Evolutionary conservation across 1,140 invertebrate genomes (phyloP), one percentile per base, ranked within the genome.

Genomic region (Drosophila obscura): DNA sequence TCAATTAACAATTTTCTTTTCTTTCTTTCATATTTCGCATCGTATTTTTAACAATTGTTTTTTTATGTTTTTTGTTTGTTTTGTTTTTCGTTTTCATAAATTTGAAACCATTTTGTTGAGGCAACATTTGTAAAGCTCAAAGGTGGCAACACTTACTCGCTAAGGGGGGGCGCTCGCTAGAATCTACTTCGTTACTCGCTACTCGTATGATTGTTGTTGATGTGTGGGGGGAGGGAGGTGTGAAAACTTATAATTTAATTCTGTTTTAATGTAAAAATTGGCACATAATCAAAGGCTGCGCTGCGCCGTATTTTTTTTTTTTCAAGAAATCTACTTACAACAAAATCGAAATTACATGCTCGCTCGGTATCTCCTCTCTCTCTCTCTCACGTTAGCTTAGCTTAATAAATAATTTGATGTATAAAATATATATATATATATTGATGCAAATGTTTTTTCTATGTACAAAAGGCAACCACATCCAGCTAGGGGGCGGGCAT

Each of bases 71-170:
- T 8, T 26, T 58, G 11, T 46, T 65, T 74, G 64, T 71, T 69
- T 80, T 64, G 48, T 83, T 78, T 73, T 83, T 60, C 52, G 73
- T 85, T 80, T 78, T 83, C 68, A 74, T 57, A 58, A 64, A 79
- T 65, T 57, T 87, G 83, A 88, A 88, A 88, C 83, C 83, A 84
- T 89, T 80, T 57, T 75, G 79, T 88, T 88, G 83, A 88, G 83
- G 83, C 83, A 88, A 88, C 83, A 88, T 75, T 75, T 89, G 83
- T 88, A 88, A 88, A 88, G 83, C 83, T 88, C 83, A 88, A 83
- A 83, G 83, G 80, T 88, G 80, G 77, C 84, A 88, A 88, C 83
- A 88, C 83, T 88, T 88, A 88, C 13, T 46, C 16, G 24, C 83
- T 39, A 39, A 13, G 35, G 35, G 35, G 31, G 9, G 31, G 9